A percentile compares a stretch with the other conserved stretches of the same genome.
These are phyloP conservation scores for Acanthurus tractus DNA, from an alignment of 2,797 vertebrate genomes.

Conservation along the genomic window DNA sequence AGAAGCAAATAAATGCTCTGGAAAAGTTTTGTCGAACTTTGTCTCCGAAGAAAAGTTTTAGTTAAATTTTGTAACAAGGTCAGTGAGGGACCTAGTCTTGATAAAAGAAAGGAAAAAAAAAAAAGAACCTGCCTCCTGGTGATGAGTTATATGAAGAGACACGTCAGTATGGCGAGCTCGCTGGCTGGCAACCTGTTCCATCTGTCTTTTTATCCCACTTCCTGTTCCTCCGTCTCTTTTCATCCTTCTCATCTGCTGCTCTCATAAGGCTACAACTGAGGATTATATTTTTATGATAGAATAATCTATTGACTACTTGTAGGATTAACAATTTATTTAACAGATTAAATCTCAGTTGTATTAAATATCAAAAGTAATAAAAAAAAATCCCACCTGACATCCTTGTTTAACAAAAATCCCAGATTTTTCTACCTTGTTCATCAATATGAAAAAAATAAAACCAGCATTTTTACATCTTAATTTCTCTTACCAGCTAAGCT, in stretches of 20 bases:
- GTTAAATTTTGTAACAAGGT: conserved; percentile 52
- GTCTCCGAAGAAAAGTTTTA: conserved; percentile 50
- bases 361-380: not conserved
- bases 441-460: not conserved
- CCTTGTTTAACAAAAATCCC: not conserved
- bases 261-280: not conserved
- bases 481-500: no score
- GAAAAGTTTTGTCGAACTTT: conserved; percentile 42
- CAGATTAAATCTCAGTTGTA: not conserved
- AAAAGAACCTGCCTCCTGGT: conserved; percentile 25
- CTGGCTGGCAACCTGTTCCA: conserved; percentile 64
- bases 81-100: conserved; percentile 24
- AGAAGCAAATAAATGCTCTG: conserved; percentile 25
- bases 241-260: conserved; percentile 59
- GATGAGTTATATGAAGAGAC: conserved; percentile 65
- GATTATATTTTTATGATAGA: conserved; percentile 3
- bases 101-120: conserved; percentile 43
- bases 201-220: conserved; percentile 59
- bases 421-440: not conserved
- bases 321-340: not conserved
- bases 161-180: conserved; percentile 62
- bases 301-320: conserved; percentile 7
- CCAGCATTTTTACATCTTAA: no score
- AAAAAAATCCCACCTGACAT: not conserved
- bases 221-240: conserved; percentile 45